Evolutionary conservation across 1,140 invertebrate genomes (phyloP).

Genomic region (Brachionus angularis): DNA sequence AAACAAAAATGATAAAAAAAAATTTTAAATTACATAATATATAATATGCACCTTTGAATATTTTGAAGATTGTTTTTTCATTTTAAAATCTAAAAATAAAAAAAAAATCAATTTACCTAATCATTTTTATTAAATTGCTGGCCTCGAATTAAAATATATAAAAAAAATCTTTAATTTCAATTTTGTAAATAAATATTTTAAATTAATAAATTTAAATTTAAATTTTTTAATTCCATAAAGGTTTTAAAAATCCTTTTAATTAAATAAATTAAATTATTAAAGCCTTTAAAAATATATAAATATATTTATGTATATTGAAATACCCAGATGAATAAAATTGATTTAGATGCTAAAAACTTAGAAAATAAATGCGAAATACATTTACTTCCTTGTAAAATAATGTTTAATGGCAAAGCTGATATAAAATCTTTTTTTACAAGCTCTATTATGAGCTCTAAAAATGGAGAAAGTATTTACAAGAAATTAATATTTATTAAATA

Average conservation of each 20-base stretch:
- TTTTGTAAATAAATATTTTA: too few relatives aligned
- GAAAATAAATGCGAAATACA: conserved; percentile 6
- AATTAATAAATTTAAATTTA: neutral
- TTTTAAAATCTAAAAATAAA: too few relatives aligned
- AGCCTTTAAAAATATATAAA: too few relatives aligned
- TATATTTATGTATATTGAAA: too few relatives aligned
- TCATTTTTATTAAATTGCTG: too few relatives aligned
- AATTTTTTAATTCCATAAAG: too few relatives aligned
- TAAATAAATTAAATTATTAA: too few relatives aligned
- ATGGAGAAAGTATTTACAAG: neutral
- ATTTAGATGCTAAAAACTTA: neutral
- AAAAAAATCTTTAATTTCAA: too few relatives aligned
- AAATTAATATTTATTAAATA: neutral
- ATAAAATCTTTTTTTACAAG: conserved; percentile 27
- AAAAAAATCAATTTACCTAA: too few relatives aligned
- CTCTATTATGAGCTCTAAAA: neutral
- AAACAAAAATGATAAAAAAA: neutral
- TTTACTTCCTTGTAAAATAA: conserved; percentile 31
- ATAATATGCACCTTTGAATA: too few relatives aligned
- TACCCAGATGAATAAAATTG: neutral
- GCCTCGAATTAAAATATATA: too few relatives aligned
- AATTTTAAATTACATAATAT: neutral
- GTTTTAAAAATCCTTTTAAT: neutral
- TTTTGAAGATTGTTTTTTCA: too few relatives aligned
- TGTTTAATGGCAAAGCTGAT: conserved; percentile 19